Percentiles rank a stretch among this genome's conserved stretches.
These are phyloP conservation scores for Orthonychiurus folsomi DNA, from an alignment of 2,888 invertebrate genomes.

Conservation along the genomic window DNA sequence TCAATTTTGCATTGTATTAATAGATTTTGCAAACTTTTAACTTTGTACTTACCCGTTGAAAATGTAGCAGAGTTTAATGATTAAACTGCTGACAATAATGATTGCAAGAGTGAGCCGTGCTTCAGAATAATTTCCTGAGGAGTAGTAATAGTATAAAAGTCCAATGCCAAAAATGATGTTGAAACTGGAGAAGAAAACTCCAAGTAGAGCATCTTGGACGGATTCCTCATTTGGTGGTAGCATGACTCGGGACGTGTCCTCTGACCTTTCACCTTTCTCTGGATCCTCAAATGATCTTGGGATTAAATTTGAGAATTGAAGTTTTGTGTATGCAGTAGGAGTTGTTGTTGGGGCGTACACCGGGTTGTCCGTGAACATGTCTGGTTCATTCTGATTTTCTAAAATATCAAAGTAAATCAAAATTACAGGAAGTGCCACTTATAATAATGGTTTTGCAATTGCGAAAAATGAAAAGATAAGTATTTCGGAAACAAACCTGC, in stretches of 20 bases:
- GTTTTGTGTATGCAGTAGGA: background rate
- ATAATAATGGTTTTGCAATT: no score
- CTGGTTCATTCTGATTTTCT: no score
- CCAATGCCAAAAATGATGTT: slow-evolving; percentile 27
- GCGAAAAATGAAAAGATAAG: no score
- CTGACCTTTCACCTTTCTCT: background rate
- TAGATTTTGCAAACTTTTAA: slow-evolving; percentile 3
- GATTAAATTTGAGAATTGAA: background rate
- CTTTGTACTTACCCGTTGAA: slow-evolving; percentile 23
- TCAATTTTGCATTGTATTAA: background rate
- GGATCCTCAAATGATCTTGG: background rate
- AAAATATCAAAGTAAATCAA: no score
- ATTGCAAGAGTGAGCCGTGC: slow-evolving; percentile 23
- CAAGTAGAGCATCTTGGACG: slow-evolving; percentile 22
- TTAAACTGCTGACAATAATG: slow-evolving; percentile 20
- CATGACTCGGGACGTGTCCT: background rate
- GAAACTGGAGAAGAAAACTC: slow-evolving; percentile 23
- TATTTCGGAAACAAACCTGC: no score
- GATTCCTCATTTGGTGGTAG: slow-evolving; percentile 23
- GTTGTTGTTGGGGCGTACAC: no score
- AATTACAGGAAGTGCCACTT: no score
- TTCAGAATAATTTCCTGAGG: slow-evolving; percentile 13
- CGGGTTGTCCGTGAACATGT: no score
- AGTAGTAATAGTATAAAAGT: slow-evolving; percentile 26
- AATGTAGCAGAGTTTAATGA: slow-evolving; percentile 22